Conservation (phyloP, 2,113 vertebrate genomes). For the Litocranius walleri region DNA sequence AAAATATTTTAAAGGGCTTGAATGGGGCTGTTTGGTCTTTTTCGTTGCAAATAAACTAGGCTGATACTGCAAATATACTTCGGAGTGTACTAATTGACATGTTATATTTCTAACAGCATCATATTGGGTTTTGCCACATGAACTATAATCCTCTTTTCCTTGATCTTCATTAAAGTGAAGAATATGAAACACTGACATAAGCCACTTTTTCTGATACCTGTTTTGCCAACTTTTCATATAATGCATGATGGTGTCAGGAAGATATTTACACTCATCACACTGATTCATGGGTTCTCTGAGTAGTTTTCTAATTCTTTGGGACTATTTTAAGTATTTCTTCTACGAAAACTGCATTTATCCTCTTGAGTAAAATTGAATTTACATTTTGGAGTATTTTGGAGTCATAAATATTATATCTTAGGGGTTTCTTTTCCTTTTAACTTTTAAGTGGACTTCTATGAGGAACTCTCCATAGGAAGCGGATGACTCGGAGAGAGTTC, state of each 20-base stretch:
- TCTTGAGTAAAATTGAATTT: slow-evolving; percentile 3
- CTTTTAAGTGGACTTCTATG: neutral
- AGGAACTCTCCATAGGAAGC: neutral
- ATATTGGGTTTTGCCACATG: neutral
- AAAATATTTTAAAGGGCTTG: neutral
- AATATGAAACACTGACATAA: neutral
- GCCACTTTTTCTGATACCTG: neutral
- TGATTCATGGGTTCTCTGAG: slow-evolving; percentile 3
- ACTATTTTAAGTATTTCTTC: neutral
- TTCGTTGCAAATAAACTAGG: neutral
- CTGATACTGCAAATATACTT: neutral
- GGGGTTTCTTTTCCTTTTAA: neutral
- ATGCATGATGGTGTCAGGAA: neutral
- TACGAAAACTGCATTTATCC: neutral
- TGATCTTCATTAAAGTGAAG: neutral
- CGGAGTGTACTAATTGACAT: neutral
- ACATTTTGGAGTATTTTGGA: neutral
- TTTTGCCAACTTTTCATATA: neutral
- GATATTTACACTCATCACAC: neutral
- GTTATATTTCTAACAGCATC: neutral
- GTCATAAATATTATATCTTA: neutral
- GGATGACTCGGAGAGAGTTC: neutral
- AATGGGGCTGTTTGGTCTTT: neutral
- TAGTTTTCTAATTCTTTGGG: neutral
- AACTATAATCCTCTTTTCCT: neutral